phyloP scores from a whole-genome alignment of 1,140 invertebrate species.

The Solen grandis region DNA sequence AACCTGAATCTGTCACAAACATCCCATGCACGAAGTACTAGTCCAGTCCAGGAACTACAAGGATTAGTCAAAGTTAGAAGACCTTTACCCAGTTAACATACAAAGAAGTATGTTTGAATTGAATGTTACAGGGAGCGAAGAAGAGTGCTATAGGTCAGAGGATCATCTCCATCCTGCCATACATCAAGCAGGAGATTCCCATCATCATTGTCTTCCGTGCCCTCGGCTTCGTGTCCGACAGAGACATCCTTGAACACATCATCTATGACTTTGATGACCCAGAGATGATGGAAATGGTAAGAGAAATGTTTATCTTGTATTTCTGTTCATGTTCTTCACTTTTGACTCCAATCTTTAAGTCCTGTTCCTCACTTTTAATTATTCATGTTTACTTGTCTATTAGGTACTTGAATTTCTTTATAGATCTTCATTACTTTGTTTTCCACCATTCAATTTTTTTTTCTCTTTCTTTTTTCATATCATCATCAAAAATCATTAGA shows the following conservation, averaged over 20 bases:
- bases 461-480: no score
- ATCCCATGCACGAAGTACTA: no score
- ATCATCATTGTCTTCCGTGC: conserved; percentile 99
- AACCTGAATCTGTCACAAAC: no score
- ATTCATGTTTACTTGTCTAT: no score
- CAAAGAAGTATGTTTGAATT: no score
- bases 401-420: no score
- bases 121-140: conserved; percentile 92
- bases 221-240: conserved; percentile 98
- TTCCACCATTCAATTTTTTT: no score
- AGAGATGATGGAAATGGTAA: conserved; percentile 99
- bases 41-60: no score
- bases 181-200: conserved; percentile 99
- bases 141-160: conserved; percentile 99
- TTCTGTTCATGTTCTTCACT: conserved; percentile 1
- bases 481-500: no score
- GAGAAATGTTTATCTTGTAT: conserved; percentile 1
- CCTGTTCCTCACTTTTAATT: no score
- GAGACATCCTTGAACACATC: conserved; percentile 99
- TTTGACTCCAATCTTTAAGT: background rate
- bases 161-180: conserved; percentile 98
- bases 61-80: no score
- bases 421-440: conserved; percentile 1
- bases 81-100: no score
- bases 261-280: conserved; percentile 99